Percentiles rank a stretch among this genome's conserved stretches.
These are phyloP conservation scores for Glaucopsyche alexis DNA, from an alignment of 2,888 invertebrate species.

Conservation along the genomic window DNA sequence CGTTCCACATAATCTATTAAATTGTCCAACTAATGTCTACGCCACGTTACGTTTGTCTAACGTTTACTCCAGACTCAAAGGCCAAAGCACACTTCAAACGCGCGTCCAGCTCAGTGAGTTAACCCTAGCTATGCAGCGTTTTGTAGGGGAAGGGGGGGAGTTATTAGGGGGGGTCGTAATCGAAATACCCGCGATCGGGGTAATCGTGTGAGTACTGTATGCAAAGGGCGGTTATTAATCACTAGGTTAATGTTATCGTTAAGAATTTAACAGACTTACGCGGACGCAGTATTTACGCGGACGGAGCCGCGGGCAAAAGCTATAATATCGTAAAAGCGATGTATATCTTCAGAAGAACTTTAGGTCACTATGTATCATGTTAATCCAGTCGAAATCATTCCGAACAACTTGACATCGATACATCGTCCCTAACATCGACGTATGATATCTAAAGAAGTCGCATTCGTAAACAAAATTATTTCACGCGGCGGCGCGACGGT, in stretches of 20 bases:
- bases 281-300: too few relatives aligned
- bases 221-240: not conserved
- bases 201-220: not conserved
- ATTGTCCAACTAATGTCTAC: not conserved
- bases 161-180: not conserved
- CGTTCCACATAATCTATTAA: not conserved
- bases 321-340: not conserved
- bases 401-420: not conserved
- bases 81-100: not conserved
- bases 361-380: not conserved
- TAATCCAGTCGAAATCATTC: not conserved
- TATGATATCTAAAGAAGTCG: not conserved
- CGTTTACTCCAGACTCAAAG: not conserved
- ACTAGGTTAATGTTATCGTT: not conserved
- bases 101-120: not conserved
- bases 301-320: too few relatives aligned
- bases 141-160: not conserved
- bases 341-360: not conserved
- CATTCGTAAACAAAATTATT: not conserved
- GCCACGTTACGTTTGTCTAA: not conserved
- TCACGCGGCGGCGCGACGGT: too few relatives aligned
- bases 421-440: not conserved
- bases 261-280: too few relatives aligned
- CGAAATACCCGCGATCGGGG: not conserved
- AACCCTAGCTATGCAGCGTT: not conserved